Evolutionary conservation across 2,797 vertebrate genomes (phyloP), one percentile per base, ranked within the genome.

Genomic region (Fistularia tabacaria): DNA sequence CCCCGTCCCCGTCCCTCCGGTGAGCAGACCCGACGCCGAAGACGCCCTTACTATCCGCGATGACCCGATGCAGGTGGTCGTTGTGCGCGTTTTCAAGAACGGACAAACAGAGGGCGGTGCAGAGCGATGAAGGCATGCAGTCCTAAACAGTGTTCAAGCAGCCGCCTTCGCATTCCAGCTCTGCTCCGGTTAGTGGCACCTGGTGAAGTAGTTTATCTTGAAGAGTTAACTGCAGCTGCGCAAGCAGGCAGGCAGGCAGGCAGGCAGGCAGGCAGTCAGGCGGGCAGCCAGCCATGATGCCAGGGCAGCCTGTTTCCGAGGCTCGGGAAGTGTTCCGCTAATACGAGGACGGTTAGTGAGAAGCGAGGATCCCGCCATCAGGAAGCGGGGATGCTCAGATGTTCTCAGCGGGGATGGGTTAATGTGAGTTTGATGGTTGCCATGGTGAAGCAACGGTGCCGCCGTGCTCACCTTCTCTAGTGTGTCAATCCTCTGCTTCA

Each of bases 401-500:
- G 66, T 42, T 52, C 62, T 51, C 65, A 62, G 71, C 57, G 59
- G 63, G 42, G 5, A 76, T 74, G 82, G 64, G 74, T 79, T 82
- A 79, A 76, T 71, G 67, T 57, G 7, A 61, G 59, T 65, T 64
- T 25, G 25, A 25, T 25, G 25, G 25, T 25, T 5, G 10, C 37
- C 1, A 15, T 42, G 5, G 6, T 6, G 50, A 42, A 3, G 42
- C 8, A 15, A 43, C 15, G 15, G 1, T 25, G 46, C 15, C 7
- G n/a, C 14, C 9, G 13, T 46, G 93, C 95, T 95, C 86, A 98
- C 97, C 90, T 98, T 98, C 87, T 99, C 97, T 84, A 99, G 86
- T 3, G 95, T 98, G 90, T 98, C 96, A 60, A 99, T 99, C 69
- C 95, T 93, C 73, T 98, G 97, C 82, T 98, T 99, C 82, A 99